Percentiles rank a stretch among this genome's conserved stretches.
Conservation (phyloP, 2,888 invertebrate genomes). For the Piscicola geometra region DNA sequence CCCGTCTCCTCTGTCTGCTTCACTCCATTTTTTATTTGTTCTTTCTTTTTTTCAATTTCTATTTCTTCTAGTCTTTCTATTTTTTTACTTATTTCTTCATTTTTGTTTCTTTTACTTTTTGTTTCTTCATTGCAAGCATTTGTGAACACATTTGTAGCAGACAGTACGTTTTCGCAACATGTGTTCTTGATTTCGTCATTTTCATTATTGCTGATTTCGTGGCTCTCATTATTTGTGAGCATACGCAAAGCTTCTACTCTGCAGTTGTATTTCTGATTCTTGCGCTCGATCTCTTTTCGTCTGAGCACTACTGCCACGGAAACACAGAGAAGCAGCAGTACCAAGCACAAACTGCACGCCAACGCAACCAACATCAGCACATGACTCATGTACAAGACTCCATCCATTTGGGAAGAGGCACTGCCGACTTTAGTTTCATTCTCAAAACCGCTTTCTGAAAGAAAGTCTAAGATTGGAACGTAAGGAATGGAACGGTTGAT, state of each 20-base stretch:
- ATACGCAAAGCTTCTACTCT: slow-evolving; percentile 41
- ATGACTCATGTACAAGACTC: slow-evolving; percentile 27
- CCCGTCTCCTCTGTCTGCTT: too few relatives aligned
- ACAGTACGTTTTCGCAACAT: not conserved
- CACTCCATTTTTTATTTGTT: too few relatives aligned
- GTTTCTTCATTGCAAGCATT: not conserved
- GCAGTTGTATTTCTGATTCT: slow-evolving; percentile 41
- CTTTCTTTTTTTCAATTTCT: too few relatives aligned
- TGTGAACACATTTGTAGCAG: not conserved
- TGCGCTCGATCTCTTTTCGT: slow-evolving; percentile 37
- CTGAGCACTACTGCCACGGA: slow-evolving; percentile 39
- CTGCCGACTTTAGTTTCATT: not conserved
- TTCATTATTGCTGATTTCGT: not conserved
- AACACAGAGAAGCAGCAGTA: slow-evolving; percentile 36
- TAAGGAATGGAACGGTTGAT: slow-evolving; percentile 39
- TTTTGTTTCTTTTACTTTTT: not conserved
- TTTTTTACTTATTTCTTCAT: not conserved
- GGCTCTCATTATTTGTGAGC: slow-evolving; percentile 29
- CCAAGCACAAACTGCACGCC: slow-evolving; percentile 39
- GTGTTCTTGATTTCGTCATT: not conserved
- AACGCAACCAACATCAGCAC: slow-evolving; percentile 39
- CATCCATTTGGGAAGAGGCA: not conserved
- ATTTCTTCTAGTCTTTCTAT: not conserved
- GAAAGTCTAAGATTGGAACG: not conserved
- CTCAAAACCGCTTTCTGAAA: not conserved